phyloP scores from a whole-genome alignment of 2,888 invertebrate species.

The Agriopis leucophaearia region DNA sequence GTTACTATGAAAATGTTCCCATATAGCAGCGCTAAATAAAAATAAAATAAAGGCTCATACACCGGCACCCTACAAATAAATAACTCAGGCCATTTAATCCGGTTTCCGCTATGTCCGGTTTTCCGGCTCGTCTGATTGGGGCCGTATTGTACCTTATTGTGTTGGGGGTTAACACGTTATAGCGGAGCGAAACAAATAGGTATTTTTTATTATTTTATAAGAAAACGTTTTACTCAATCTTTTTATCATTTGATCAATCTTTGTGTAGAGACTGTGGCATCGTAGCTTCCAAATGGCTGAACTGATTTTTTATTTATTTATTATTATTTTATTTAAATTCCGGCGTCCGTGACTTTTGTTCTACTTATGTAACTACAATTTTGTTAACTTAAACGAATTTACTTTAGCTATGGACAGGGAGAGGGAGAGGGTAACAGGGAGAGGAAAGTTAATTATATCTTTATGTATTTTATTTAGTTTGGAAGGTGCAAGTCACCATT shows the following conservation, averaged over 20 bases:
- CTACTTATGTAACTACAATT: too few species aligned
- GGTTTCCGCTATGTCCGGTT: slow-evolving; percentile 30
- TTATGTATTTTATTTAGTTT: too few species aligned
- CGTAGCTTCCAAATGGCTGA: too few species aligned
- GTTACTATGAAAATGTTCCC: neutral
- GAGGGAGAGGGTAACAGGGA: too few species aligned
- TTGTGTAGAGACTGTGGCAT: neutral
- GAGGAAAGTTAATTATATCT: too few species aligned
- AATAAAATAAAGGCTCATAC: slow-evolving; percentile 16
- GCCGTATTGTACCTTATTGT: slow-evolving; percentile 21
- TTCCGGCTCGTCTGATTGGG: slow-evolving; percentile 30
- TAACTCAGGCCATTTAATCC: slow-evolving; percentile 34
- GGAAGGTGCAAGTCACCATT: too few species aligned
- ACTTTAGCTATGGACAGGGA: too few species aligned
- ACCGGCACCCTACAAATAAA: slow-evolving; percentile 16
- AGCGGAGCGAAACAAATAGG: neutral
- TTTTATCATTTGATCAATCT: neutral
- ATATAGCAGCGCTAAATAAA: slow-evolving; percentile 2
- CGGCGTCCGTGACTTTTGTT: too few species aligned
- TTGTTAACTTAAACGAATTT: too few species aligned
- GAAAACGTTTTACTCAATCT: neutral
- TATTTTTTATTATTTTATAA: neutral
- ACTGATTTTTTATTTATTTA: too few species aligned
- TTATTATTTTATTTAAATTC: too few species aligned
- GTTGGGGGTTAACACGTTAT: slow-evolving; percentile 13